Base-by-base conservation (phyloP, 2,113 vertebrate genomes). In the Sardina pilchardus region DNA sequence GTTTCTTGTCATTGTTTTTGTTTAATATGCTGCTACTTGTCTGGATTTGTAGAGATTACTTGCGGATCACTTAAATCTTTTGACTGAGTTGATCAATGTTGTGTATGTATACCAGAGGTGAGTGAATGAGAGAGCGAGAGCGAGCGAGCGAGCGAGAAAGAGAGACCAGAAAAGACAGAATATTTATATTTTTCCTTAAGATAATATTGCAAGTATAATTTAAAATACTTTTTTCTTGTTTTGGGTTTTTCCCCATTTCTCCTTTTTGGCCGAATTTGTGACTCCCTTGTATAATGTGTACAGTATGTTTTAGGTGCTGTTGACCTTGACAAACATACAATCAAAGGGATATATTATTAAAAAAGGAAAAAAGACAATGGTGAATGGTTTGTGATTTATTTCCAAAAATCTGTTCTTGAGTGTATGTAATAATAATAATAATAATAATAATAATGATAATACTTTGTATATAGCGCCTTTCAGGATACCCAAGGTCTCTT, bases 181-280 rank as follows among this genome's bases (percentile, higher is more conserved):
- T 84, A 87, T 84, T 84, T 87, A 81, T 87, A 87, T 87, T 87
- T 87, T 87, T 87, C 83, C 83, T 84, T 84, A 81, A 84, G 34
- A 56, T 83, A 36, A 71, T 71, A 67, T 80, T 78, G 10, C 71
- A 78, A 78, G 39, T 87, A 81, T 82, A 84, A 82, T 84, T 87
- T 87, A 84, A 82, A 56, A 34, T 19, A n/a, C n/a, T 86, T 42
- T 26, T 86, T 80, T 59, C 63, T 71, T 75, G 67, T 75, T 75
- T 75, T 75, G 67, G 67, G 67, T 75, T 34, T 34, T 71, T 75
- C 67, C 67, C 67, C 67, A 75, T 34, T 75, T 75, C 17, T 75
- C 67, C 67, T 75, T 78, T 75, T 75, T 36, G 42, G 17, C 82
- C 17, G 83, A 81, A 78, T 78, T 5, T 50, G 71, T 30, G 34